These are phyloP conservation scores for Leuctra nigra DNA, from an alignment of 2,888 invertebrate species.

Conservation along the genomic window DNA sequence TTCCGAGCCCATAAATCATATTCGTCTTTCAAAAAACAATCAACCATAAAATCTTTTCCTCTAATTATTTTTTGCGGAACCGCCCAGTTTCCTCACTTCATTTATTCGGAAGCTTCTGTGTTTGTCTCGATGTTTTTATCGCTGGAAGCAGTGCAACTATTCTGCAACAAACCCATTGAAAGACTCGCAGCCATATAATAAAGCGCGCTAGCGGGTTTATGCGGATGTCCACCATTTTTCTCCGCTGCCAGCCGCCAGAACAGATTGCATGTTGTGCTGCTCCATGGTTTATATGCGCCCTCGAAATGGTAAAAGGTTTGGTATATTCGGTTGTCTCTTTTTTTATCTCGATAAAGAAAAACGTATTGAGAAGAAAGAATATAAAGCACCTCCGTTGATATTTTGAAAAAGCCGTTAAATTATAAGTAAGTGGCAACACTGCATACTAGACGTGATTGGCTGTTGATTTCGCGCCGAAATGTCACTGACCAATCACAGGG, in stretches of 20 bases:
- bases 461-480: no score
- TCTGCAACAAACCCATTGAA: slow-evolving; percentile 1
- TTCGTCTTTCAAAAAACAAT: no score
- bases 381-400: background rate
- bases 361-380: background rate
- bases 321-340: background rate
- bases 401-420: no score
- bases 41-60: background rate
- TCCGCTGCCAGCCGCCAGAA: slow-evolving; percentile 5
- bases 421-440: no score
- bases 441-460: no score
- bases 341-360: background rate
- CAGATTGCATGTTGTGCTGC: slow-evolving; percentile 7
- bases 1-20: no score
- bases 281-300: background rate
- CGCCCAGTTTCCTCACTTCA: background rate
- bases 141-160: no score
- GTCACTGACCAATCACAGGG: no score
- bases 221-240: slow-evolving; percentile 17
- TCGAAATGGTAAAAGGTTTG: slow-evolving; percentile 10
- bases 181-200: background rate
- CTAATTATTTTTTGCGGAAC: background rate
- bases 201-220: slow-evolving; percentile 3
- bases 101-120: background rate
- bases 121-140: background rate